Evolutionary conservation across 2,797 vertebrate species (phyloP).

Genomic region (Hylomyscus alleni): DNA sequence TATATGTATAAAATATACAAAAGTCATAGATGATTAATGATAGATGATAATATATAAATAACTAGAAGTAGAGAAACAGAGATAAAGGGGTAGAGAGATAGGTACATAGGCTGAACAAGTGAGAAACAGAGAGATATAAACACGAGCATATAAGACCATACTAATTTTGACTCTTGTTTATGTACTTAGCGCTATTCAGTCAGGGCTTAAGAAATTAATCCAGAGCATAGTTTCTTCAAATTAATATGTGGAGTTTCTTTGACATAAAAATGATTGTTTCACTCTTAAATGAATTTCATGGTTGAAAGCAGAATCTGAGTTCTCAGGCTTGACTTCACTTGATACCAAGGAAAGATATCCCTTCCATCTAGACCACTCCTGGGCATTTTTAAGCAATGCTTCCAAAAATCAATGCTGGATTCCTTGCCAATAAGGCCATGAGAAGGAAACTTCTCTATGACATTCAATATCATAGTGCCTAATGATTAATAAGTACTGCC

Average conservation of each 20-base stretch:
- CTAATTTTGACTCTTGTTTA: background rate
- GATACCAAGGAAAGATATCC: background rate
- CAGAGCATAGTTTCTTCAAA: slow-evolving; percentile 38
- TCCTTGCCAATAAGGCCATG: background rate
- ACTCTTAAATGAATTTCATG: background rate
- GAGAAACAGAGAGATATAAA: background rate
- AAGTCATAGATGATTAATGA: background rate
- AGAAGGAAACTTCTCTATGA: background rate
- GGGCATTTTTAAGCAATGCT: background rate
- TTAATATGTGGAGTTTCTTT: background rate
- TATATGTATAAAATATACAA: background rate
- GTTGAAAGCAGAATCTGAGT: background rate
- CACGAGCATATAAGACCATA: background rate
- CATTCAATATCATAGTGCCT: background rate
- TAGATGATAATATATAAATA: background rate
- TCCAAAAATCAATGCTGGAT: background rate
- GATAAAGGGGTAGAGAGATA: background rate
- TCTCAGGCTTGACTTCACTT: background rate
- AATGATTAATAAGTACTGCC: background rate
- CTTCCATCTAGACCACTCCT: background rate
- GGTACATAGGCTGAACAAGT: background rate
- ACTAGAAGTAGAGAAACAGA: background rate
- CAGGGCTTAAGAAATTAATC: slow-evolving; percentile 31
- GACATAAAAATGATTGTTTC: background rate
- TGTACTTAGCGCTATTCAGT: background rate